Base-by-base conservation (phyloP, 1,140 invertebrate species). In the Hestina assimilis region DNA sequence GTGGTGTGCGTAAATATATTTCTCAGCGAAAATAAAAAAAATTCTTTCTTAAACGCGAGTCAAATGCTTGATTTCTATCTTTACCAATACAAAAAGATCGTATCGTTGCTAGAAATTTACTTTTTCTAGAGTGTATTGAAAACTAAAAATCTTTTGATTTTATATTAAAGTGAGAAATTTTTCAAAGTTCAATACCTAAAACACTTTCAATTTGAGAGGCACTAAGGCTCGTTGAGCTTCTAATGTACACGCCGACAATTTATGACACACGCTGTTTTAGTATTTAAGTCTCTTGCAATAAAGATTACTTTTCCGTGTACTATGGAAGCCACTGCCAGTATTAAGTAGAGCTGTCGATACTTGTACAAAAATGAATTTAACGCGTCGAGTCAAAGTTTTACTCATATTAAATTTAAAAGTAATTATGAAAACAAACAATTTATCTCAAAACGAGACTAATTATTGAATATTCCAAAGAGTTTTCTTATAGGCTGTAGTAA, bases 141-240 rank as follows among this genome's bases (percentile, higher is more conserved):
- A 26, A 43, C 21, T 43, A 43, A 29, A 28, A 23, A 14, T 45
- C 24, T 9, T 29, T 45, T 17, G 8, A 45, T 29, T 45, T 45
- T 19, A 14, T 28, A 42, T 14, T 24, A 26, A 38, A 23, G 17
- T 15, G 21, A 26, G 23, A 43, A 43, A 43, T 26, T 26, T 43
- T 43, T 28, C 41, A 43, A 43, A 21, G 21, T 43, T 26, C 12
- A 43, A 45, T 29, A 45, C 42, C 29, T 45, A 28, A 50, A 50
- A 50, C 5, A 38, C 31, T 50, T 50, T 38, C 11, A 14, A 24
- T 33, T 38, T 23, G 29, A 38, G 31, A 50, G 14, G 19, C 31
- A 15, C 17, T 33, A 28, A 17, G 31, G 20, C 31, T 50, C 20
- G 21, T 48, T 33, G 28, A 21, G 21, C n/a, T 50, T 20, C 11